A percentile compares a stretch with the other conserved stretches of the same genome.
Conservation (phyloP, 2,113 vertebrate species). For the Gila orcuttii region DNA sequence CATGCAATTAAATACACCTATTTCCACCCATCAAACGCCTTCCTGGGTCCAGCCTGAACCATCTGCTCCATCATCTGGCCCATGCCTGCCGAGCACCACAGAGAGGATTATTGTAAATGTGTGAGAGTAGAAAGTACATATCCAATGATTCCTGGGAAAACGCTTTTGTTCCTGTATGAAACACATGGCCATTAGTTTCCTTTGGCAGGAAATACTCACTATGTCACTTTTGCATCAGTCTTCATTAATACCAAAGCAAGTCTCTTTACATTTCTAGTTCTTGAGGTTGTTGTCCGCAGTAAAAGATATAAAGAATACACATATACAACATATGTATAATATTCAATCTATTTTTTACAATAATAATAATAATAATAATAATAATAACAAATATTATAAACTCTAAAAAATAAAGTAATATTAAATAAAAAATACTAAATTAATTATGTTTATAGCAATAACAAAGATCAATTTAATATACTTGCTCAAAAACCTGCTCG, state of each 20-base stretch:
- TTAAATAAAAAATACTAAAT: not conserved
- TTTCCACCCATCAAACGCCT: constrained; percentile 49
- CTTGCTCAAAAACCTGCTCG: too few species aligned
- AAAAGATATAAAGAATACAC: not conserved
- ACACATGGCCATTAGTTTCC: constrained; percentile 17
- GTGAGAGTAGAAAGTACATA: constrained; percentile 34
- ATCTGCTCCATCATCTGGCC: constrained; percentile 45
- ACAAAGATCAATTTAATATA: not conserved
- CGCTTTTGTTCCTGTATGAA: not conserved
- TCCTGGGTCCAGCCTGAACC: constrained; percentile 31
- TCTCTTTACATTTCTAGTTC: not conserved
- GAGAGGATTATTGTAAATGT: not conserved
- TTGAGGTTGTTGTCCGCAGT: not conserved
- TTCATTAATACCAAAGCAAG: not conserved
- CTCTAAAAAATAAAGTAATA: not conserved
- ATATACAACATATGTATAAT: not conserved
- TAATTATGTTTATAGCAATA: not conserved
- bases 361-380: not conserved
- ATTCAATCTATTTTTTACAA: not conserved
- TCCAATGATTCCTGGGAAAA: constrained; percentile 5
- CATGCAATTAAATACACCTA: constrained; percentile 47
- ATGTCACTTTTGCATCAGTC: not conserved
- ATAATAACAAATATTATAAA: not conserved
- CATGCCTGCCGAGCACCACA: not conserved
- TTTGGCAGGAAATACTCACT: constrained; percentile 1